Evolutionary conservation across 2,888 invertebrate genomes (phyloP), one percentile per base, ranked within the genome.

Genomic region (Scaptodrosophila latifasciaeformis): DNA sequence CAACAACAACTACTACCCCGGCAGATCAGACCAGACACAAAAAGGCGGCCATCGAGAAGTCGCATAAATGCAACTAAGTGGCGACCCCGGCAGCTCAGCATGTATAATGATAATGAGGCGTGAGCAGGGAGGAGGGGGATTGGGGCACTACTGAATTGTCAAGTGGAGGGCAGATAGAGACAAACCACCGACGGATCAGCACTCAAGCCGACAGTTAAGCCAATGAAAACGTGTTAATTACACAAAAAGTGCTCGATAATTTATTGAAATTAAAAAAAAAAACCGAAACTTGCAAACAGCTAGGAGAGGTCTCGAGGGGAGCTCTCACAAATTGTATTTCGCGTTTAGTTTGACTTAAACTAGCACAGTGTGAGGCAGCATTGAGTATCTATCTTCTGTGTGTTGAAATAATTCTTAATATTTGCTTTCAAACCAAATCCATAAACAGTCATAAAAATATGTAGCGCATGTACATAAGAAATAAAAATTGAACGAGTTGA

Each of bases 211-310:
- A 67, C 62, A n/a, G n/a, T 61, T 62, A 65, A 62, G 71, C 50
- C 70, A 56, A 67, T 55, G 79, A 62, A 69, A 71, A 75, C 71
- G 78, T 82, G 79, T 68, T 75, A 75, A 82, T 62, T 75, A 49
- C 40, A 61, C 56, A 58, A 49, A 45, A 57, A 51, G 37, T 49
- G 51, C 30, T 54, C 51, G 54, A 61, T 54, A 76, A 77, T 68
- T 66, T 59, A 69, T 69, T 60, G 45, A 56, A 64, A 64, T 55
- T 37, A 9, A 17, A 59, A 55, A 35, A 27, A 27, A n/a, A n/a
- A n/a, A n/a, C 34, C n/a, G n/a, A n/a, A n/a, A n/a, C n/a, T n/a
- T 10, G 34, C 34, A 2, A 34, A 10, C 34, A n/a, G n/a, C n/a
- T n/a, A n/a, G n/a, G n/a, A n/a, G n/a, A n/a, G n/a, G n/a, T n/a